These are phyloP conservation scores for Brachyhypopomus occidentalis DNA, from an alignment of 2,113 vertebrate species.

Conservation along the genomic window DNA sequence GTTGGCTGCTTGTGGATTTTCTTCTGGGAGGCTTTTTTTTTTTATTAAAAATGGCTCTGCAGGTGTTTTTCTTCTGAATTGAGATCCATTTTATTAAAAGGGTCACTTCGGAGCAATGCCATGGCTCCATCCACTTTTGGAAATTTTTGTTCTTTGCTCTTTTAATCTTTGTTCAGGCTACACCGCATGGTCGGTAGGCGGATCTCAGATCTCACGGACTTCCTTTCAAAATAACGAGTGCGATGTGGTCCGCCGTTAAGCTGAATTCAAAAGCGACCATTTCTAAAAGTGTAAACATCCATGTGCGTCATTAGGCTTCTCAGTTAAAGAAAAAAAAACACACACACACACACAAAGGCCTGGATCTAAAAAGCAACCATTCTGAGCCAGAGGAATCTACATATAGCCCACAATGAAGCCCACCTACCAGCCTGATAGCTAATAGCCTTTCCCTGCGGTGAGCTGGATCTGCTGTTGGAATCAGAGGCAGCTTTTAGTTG, in stretches of 20 bases:
- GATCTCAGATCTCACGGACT: neutral
- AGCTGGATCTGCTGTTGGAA: neutral
- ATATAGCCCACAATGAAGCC: neutral
- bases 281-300: neutral
- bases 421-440: neutral
- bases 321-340: neutral
- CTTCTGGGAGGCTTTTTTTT: slow-evolving; percentile 5
- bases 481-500: neutral
- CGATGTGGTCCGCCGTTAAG: neutral
- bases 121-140: neutral
- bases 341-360: too few relatives aligned
- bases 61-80: neutral
- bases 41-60: neutral
- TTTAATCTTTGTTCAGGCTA: slow-evolving; percentile 4
- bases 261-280: neutral
- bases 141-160: neutral
- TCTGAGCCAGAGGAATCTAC: neutral
- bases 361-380: neutral
- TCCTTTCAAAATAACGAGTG: slow-evolving; percentile 12
- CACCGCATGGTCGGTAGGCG: neutral
- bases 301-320: neutral
- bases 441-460: neutral
- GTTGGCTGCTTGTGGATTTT: neutral
- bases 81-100: slow-evolving; percentile 14
- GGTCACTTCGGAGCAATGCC: neutral